Evolutionary conservation across 2,888 invertebrate species (phyloP).

Genomic region (Frankliniella fusca): DNA sequence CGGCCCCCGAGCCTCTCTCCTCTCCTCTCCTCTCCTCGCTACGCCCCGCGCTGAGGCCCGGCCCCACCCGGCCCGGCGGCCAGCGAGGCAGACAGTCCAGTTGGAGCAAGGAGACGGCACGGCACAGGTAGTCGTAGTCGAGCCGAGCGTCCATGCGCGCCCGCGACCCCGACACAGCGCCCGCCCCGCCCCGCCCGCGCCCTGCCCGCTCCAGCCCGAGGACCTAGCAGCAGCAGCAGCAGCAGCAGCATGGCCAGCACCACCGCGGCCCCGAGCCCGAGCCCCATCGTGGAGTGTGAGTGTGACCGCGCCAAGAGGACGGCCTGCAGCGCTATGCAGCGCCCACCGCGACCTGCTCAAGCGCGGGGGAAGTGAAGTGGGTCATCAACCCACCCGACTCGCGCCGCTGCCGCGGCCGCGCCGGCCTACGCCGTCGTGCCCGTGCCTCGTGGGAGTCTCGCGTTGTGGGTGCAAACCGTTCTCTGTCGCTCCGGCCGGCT

Average conservation of each 20-base stretch:
- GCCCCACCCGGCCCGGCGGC: background rate
- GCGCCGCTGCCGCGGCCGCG: too few relatives aligned
- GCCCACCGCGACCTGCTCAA: too few relatives aligned
- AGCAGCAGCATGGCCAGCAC: background rate
- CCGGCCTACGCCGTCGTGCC: too few relatives aligned
- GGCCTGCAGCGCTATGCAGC: too few relatives aligned
- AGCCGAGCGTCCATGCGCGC: background rate
- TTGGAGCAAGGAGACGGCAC: background rate
- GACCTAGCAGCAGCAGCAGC: background rate
- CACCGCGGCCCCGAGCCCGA: background rate
- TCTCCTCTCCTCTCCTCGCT: background rate
- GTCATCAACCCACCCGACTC: too few relatives aligned
- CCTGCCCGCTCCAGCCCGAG: background rate
- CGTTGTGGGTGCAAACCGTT: background rate
- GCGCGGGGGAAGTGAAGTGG: too few relatives aligned
- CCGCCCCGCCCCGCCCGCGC: background rate
- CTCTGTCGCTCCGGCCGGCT: too few relatives aligned
- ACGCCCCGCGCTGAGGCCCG: background rate
- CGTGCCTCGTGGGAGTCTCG: too few relatives aligned
- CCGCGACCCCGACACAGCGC: background rate
- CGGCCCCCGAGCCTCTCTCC: background rate
- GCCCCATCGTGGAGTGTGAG: conserved; percentile 8
- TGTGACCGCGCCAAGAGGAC: background rate
- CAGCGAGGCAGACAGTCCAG: background rate
- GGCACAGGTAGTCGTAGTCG: background rate